Percentiles rank a stretch among this genome's conserved stretches.
phyloP scores from a whole-genome alignment of 2,113 vertebrate genomes.

The Gallinago undulata region DNA sequence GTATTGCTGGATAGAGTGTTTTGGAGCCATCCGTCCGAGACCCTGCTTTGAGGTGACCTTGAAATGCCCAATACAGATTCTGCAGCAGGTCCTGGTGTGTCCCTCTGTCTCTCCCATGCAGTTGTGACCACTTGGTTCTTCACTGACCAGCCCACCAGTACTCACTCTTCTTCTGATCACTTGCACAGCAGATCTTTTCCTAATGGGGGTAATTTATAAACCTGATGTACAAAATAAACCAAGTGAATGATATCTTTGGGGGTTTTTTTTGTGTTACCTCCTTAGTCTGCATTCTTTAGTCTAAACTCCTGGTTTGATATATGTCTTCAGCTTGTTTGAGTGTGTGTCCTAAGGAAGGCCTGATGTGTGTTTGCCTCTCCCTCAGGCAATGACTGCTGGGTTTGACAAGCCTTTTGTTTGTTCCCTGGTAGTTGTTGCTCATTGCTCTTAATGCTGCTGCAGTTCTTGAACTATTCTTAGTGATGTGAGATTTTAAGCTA shows the following conservation, averaged over 20 bases:
- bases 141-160: background rate
- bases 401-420: background rate
- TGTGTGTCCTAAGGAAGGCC: background rate
- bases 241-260: background rate
- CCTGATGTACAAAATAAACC: slow-evolving; percentile 27
- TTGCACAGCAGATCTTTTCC: background rate
- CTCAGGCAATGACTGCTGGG: background rate
- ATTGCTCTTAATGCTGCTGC: background rate
- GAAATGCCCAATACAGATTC: background rate
- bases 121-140: background rate
- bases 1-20: background rate
- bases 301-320: background rate
- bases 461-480: background rate
- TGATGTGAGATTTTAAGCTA: background rate
- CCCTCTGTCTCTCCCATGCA: background rate
- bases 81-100: background rate
- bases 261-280: background rate
- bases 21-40: background rate
- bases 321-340: background rate
- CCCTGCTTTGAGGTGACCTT: background rate
- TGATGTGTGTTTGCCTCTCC: accelerated
- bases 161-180: background rate
- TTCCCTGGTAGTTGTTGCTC: background rate
- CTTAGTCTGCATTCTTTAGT: background rate
- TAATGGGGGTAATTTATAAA: background rate